Conservation (phyloP, 2,113 vertebrate genomes). For the Mus spicilegus region DNA sequence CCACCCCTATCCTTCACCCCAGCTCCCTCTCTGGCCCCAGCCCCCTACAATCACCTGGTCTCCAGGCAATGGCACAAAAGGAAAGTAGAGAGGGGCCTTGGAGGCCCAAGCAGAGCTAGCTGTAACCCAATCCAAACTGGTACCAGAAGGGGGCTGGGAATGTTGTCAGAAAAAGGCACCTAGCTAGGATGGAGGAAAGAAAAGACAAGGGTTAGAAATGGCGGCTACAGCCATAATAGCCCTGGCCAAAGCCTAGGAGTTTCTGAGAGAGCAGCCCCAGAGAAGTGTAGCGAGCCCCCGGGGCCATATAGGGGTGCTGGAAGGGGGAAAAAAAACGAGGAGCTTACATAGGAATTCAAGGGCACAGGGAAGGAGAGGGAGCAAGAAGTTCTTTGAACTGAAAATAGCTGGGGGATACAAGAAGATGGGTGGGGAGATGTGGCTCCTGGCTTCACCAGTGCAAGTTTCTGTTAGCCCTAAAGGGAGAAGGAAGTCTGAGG, state of each 20-base stretch:
- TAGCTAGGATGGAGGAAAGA: neutral
- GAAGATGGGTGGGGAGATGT: neutral
- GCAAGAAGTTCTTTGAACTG: constrained; percentile 18
- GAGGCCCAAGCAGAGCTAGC: constrained; percentile 86
- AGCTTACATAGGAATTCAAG: constrained; percentile 39
- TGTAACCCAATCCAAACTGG: constrained; percentile 84
- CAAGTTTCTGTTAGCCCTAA: neutral
- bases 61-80: constrained; percentile 92
- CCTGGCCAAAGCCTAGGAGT: neutral
- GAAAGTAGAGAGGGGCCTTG: constrained; percentile 85
- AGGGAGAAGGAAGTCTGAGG: neutral
- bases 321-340: constrained; percentile 49
- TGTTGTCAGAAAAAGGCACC: neutral
- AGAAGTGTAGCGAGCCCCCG: neutral
- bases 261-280: constrained; percentile 22
- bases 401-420: constrained; percentile 27
- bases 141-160: constrained; percentile 64
- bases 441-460: neutral
- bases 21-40: constrained; percentile 52
- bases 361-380: constrained; percentile 54
- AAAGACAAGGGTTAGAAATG: neutral
- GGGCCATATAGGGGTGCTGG: neutral
- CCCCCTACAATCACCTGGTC: constrained; percentile 90
- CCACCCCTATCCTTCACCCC: constrained; percentile 33
- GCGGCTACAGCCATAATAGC: neutral